phyloP scores from a whole-genome alignment of 2,797 vertebrate genomes.

The Pelodytes ibericus region DNA sequence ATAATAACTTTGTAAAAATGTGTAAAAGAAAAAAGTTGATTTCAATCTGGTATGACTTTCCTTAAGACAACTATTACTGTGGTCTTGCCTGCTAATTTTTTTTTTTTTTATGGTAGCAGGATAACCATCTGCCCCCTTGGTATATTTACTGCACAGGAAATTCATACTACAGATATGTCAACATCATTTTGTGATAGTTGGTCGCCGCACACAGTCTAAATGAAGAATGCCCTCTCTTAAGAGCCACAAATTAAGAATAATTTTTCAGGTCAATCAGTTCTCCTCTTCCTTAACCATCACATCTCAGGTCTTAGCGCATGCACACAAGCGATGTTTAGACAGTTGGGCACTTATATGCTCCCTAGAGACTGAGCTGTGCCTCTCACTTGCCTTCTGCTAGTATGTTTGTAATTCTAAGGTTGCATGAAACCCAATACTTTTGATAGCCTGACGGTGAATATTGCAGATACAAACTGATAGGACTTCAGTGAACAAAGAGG shows the following conservation, averaged over 20 bases:
- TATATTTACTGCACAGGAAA: conserved; percentile 33
- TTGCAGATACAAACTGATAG: conserved; percentile 62
- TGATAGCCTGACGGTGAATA: conserved; percentile 68
- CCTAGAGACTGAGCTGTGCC: conserved; percentile 64
- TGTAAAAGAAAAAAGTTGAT: too few relatives aligned
- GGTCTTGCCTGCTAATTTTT: too few relatives aligned
- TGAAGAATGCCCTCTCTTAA: conserved; percentile 43
- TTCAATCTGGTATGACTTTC: too few relatives aligned
- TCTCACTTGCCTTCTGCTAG: conserved; percentile 68
- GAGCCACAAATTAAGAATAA: conserved; percentile 50
- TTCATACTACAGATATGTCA: conserved; percentile 50
- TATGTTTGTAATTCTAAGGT: conserved; percentile 63
- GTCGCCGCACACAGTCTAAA: conserved; percentile 2
- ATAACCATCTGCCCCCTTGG: too few relatives aligned
- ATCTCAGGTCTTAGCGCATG: conserved; percentile 27
- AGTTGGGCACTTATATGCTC: conserved; percentile 65
- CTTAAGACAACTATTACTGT: too few relatives aligned
- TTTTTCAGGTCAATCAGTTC: conserved; percentile 50
- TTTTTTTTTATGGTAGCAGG: too few relatives aligned
- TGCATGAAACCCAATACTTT: conserved; percentile 68
- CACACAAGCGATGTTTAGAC: conserved; percentile 70
- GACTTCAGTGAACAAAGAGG: conserved; percentile 70
- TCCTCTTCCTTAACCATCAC: conserved; percentile 39
- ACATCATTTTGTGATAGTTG: conserved; percentile 43
- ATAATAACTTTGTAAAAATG: too few relatives aligned